Base-by-base conservation (phyloP, 2,113 vertebrate genomes). In the Varanus salvator region DNA sequence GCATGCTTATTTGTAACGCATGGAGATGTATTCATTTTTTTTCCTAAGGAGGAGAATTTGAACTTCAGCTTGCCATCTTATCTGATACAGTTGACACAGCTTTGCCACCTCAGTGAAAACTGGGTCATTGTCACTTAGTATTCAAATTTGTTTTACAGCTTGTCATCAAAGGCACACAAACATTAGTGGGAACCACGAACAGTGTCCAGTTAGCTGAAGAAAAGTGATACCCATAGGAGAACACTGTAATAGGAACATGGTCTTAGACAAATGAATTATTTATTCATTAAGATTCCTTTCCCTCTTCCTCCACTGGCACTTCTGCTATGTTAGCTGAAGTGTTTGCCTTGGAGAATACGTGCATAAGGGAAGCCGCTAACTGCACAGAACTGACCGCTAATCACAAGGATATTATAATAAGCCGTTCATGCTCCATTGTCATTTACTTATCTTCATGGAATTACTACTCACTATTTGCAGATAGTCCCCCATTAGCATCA, bases 151-250 rank as follows among this genome's bases (percentile, higher is more conserved):
- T 54, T 57, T 80, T 54, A 21, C 64, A 68, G 15, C 27, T 80
- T 17, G 71, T 31, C 75, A 44, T 60, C 34, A 69, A 90, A 77
- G 48, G 88, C 76, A 71, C 31, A 57, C 25, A 27, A 44, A 54
- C 64, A n/a, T 71, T 54, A 69, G 34, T 27, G 27, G 54, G 80
- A 75, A 97, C 97, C 21, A 95, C 98, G 94, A 96, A 95, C 44
- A 91, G 93, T 2, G 89, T 97, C 82, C 83, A 86, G 31, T 95
- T 99, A 25, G 95, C 97, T 89, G 96, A 97, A 94, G 98, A 98
- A 87, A 96, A 92, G 76, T 98, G 98, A 98, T 98, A 98, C 93
- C 94, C 88, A 1, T 94, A 99, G 3, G 97, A 97, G 89, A 97
- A 97, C 94, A 96, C 94, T 90, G 76, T 97, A 2, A 90, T 98